These are phyloP conservation scores for Gallinago solitaria DNA, from an alignment of 2,797 vertebrate species.

Conservation along the genomic window DNA sequence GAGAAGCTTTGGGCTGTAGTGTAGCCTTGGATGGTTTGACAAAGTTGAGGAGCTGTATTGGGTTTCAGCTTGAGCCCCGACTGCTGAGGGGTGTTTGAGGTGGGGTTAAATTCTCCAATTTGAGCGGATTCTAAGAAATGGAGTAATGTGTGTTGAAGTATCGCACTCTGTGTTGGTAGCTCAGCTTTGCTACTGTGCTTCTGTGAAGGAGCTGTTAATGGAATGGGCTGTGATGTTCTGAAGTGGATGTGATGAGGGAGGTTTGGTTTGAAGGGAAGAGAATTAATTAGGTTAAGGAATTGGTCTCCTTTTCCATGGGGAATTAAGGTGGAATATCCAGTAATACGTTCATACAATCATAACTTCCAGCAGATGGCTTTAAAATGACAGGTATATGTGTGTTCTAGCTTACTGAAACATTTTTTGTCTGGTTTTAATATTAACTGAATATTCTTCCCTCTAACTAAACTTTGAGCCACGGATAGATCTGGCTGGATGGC, in stretches of 20 bases:
- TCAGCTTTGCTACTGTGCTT: neutral
- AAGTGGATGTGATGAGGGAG: neutral
- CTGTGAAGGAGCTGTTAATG: neutral
- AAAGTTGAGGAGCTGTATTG: neutral
- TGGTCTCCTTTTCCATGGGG: neutral
- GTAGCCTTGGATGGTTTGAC: neutral
- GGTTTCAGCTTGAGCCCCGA: neutral
- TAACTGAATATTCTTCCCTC: neutral
- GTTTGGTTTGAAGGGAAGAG: neutral
- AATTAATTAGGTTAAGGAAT: neutral
- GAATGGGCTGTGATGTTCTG: neutral
- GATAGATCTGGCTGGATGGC: neutral
- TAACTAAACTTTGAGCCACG: neutral
- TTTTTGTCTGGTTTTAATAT: neutral
- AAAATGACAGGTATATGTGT: neutral
- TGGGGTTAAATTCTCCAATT: neutral
- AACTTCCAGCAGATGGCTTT: neutral
- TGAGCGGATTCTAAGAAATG: neutral
- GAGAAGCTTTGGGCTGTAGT: neutral
- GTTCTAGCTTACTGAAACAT: neutral
- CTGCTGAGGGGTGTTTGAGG: neutral
- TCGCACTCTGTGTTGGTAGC: accelerated
- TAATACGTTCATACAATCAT: neutral
- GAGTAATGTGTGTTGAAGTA: neutral
- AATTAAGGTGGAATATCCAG: neutral